Conservation (phyloP, 1,140 invertebrate genomes). For the Ostrea edulis region DNA sequence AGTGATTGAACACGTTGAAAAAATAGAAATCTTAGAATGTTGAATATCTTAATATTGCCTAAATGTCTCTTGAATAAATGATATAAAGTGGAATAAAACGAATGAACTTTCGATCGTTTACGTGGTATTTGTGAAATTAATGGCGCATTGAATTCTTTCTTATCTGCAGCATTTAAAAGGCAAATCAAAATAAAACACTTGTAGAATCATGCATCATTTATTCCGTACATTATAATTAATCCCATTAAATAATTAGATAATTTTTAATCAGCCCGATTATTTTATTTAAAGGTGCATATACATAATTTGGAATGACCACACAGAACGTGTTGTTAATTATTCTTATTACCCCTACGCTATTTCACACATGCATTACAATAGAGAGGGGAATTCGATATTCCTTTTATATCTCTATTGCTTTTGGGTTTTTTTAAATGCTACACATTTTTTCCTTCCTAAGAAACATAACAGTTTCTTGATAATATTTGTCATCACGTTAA, state of each 20-base stretch:
- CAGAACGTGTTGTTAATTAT: not conserved
- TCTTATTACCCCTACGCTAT: not conserved
- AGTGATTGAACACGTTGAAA: too few species aligned
- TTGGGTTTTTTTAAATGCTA: not conserved
- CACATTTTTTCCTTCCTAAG: not conserved
- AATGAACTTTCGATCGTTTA: not conserved
- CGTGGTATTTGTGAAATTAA: not conserved
- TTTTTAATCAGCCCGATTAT: too few species aligned
- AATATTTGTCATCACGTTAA: not conserved
- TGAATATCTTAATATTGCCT: not conserved
- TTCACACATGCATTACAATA: not conserved
- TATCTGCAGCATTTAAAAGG: not conserved
- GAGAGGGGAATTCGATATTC: not conserved
- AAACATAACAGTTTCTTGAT: not conserved
- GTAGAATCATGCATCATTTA: not conserved
- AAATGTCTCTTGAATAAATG: not conserved
- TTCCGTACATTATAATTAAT: too few species aligned
- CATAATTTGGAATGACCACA: not conserved
- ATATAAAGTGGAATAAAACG: not conserved
- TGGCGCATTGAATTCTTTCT: not conserved
- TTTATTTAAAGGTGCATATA: too few species aligned
- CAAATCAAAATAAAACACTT: not conserved
- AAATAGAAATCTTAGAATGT: not conserved
- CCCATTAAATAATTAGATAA: too few species aligned
- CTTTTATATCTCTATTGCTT: not conserved